Percentiles rank a stretch among this genome's conserved stretches.
These are phyloP conservation scores for Cyclophora punctaria DNA, from an alignment of 2,888 invertebrate genomes.

Conservation along the genomic window DNA sequence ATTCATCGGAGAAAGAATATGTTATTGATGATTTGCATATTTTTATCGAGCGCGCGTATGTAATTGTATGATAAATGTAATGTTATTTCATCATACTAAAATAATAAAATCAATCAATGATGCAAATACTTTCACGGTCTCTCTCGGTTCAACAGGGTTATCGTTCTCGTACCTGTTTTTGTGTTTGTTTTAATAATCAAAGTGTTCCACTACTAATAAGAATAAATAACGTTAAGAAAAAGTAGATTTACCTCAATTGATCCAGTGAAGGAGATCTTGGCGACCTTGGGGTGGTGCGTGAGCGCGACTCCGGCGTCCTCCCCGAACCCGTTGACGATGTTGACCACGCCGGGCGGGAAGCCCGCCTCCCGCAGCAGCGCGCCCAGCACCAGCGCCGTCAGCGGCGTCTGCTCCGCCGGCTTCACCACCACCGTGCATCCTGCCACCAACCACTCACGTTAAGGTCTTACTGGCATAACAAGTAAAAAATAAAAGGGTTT, in stretches of 20 bases:
- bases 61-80: too few relatives aligned
- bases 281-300: slow-evolving; percentile 80
- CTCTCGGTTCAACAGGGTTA: too few relatives aligned
- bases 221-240: too few relatives aligned
- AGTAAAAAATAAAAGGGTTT: not conserved
- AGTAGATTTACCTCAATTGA: slow-evolving; percentile 20
- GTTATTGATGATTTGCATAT: too few relatives aligned
- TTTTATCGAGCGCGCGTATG: too few relatives aligned
- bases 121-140: too few relatives aligned
- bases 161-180: too few relatives aligned
- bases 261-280: slow-evolving; percentile 87
- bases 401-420: slow-evolving; percentile 94
- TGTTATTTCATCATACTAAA: too few relatives aligned
- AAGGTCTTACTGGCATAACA: too few relatives aligned
- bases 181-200: slow-evolving; percentile 28
- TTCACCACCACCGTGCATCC: slow-evolving; percentile 90
- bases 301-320: slow-evolving; percentile 83
- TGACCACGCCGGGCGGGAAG: slow-evolving; percentile 90
- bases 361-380: slow-evolving; percentile 88
- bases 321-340: slow-evolving; percentile 93
- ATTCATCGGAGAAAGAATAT: too few relatives aligned
- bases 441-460: slow-evolving; percentile 8
- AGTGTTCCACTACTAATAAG: too few relatives aligned
- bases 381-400: slow-evolving; percentile 90
- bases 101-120: too few relatives aligned